Conservation (phyloP, 2,113 vertebrate genomes). For the Rhinolophus ferrumequinum region DNA sequence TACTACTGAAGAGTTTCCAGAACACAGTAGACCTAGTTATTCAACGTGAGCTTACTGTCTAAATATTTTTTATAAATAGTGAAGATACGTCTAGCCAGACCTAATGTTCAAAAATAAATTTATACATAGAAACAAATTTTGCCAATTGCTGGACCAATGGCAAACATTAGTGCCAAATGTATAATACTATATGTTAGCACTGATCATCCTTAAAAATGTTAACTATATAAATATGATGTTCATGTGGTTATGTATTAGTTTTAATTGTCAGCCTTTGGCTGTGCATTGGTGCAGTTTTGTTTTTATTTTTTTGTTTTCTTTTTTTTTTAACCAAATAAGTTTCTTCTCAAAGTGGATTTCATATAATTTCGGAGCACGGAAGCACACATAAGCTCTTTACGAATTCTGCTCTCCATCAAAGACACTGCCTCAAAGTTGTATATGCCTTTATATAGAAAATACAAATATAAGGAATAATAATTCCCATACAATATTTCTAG, state of each 20-base stretch:
- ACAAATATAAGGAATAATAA: slow-evolving; percentile 85
- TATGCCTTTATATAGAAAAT: slow-evolving; percentile 92
- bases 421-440: slow-evolving; percentile 95
- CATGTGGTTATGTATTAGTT: slow-evolving; percentile 89
- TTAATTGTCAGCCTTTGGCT: slow-evolving; percentile 91
- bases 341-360: slow-evolving; percentile 90
- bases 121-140: slow-evolving; percentile 93
- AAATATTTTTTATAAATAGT: slow-evolving; percentile 94
- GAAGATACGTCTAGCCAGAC: slow-evolving; percentile 88
- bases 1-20: slow-evolving; percentile 99
- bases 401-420: slow-evolving; percentile 91
- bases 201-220: slow-evolving; percentile 84
- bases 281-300: slow-evolving; percentile 89
- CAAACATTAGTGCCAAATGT: slow-evolving; percentile 99
- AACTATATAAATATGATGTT: slow-evolving; percentile 88
- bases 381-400: slow-evolving; percentile 91
- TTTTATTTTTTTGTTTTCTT: slow-evolving; percentile 78
- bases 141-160: slow-evolving; percentile 99
- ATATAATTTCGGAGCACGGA: slow-evolving; percentile 89
- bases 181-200: slow-evolving; percentile 93
- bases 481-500: slow-evolving; percentile 88
- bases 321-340: slow-evolving; percentile 88
- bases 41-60: slow-evolving; percentile 98
- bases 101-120: slow-evolving; percentile 88
- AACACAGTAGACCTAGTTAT: slow-evolving; percentile 99